phyloP scores from a whole-genome alignment of 2,113 vertebrate genomes.

The Amphiprion ocellaris region DNA sequence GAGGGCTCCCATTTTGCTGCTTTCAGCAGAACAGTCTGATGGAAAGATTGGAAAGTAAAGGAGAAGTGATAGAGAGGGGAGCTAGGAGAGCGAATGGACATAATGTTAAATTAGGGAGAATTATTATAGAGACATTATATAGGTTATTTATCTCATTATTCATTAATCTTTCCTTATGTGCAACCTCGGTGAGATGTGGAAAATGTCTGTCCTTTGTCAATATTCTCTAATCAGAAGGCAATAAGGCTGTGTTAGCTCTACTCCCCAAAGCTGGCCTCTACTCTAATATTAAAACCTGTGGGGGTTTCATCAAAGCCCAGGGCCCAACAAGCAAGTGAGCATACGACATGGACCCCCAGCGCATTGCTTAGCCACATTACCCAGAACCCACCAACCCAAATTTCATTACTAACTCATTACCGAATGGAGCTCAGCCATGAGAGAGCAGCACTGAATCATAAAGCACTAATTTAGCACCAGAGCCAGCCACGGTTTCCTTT shows the following conservation, averaged over 20 bases:
- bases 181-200: constrained; percentile 47
- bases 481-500: constrained; percentile 65
- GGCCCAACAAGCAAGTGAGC: constrained; percentile 83
- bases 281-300: constrained; percentile 83
- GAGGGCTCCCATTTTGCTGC: constrained; percentile 71
- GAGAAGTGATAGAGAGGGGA: constrained; percentile 27
- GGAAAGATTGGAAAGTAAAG: constrained; percentile 50
- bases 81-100: constrained; percentile 30
- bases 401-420: constrained; percentile 89
- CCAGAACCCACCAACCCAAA: constrained; percentile 81
- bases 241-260: constrained; percentile 73
- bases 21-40: constrained; percentile 80
- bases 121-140: constrained; percentile 83
- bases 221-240: constrained; percentile 85
- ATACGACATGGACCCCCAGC: constrained; percentile 64
- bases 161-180: constrained; percentile 72
- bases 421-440: constrained; percentile 70
- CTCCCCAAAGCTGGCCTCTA: constrained; percentile 59
- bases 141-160: constrained; percentile 86
- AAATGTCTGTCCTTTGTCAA: constrained; percentile 77
- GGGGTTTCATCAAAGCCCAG: constrained; percentile 83
- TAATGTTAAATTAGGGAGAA: constrained; percentile 82
- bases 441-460: constrained; percentile 82
- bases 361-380: constrained; percentile 87
- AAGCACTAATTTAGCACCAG: constrained; percentile 82